Evolutionary conservation across 2,113 vertebrate species (phyloP), one percentile per base, ranked within the genome.

Genomic region (Excalfactoria chinensis): DNA sequence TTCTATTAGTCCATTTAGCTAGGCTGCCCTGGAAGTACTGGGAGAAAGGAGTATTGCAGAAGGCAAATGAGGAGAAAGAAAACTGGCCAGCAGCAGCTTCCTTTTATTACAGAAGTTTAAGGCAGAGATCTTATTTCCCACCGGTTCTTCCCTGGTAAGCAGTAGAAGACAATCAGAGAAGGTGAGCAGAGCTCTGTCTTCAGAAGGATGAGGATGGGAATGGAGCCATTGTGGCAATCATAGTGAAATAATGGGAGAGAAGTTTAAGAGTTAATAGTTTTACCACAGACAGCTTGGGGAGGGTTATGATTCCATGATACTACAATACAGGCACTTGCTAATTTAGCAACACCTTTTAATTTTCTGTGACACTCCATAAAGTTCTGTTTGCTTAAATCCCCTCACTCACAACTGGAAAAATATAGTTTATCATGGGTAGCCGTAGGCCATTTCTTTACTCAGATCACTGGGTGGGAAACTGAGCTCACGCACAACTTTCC

Each of bases 351-450:
- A 32, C 25, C 5, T 7, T 4, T 34, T 80, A 91, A 40, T 75
- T 82, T 87, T 68, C 3, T 7, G 34, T 84, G 17, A 55, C 8
- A 60, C 11, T 9, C 4, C 7, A 32, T 13, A 44, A 77, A 68
- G 7, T 68, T 62, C 60, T 63, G 26, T 55, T 77, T 44, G 7
- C 35, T 77, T 82, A 49, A 82, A 68, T 86, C 8, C 5, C 32
- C 78, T 91, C 67, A 68, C 53, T 49, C 25, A 13, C 16, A 23
- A 16, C 14, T 37, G 13, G 26, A 73, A 72, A 92, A 79, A 53
- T 9, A 16, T 1, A 22, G 13, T 25, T 67, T 67, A 55, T 34
- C 7, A 13, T 30, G 7, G 2, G 5, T 83, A 6, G 0, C 9
- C 4, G 0, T 53, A 18, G 7, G 26, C 16, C 3, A 48, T 73